Evolutionary conservation across 2,888 invertebrate genomes (phyloP).

Genomic region (Drosophila villosipedis): DNA sequence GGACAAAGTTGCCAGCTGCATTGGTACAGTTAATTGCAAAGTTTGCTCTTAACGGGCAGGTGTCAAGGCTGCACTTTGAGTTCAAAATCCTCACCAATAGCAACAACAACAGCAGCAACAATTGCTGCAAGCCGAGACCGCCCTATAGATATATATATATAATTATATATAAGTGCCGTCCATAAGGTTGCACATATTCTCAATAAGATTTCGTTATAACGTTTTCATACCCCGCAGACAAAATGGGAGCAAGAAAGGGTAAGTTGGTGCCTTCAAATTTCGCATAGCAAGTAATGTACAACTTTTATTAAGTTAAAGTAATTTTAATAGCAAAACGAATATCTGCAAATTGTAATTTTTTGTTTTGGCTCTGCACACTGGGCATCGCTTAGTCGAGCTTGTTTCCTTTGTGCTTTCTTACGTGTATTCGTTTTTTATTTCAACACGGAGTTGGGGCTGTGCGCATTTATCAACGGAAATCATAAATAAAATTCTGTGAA

Average conservation of each 20-base stretch:
- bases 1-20: conserved; percentile 69
- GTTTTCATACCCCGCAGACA: conserved; percentile 13
- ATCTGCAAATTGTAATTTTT: background rate
- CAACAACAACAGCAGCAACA: conserved; percentile 28
- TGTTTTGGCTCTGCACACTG: background rate
- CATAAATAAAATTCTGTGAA: conserved; percentile 76
- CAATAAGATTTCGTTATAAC: conserved; percentile 57
- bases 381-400: conserved; percentile 6
- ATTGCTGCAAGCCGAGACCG: conserved; percentile 25
- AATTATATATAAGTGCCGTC: conserved; percentile 1
- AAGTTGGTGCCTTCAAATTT: background rate
- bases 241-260: no score
- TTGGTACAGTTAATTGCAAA: conserved; percentile 75
- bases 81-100: conserved; percentile 23
- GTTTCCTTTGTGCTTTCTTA: background rate
- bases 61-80: conserved; percentile 66
- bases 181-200: conserved; percentile 52
- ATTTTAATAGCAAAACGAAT: background rate
- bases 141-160: background rate
- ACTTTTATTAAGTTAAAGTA: background rate
- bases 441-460: conserved; percentile 35
- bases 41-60: conserved; percentile 57
- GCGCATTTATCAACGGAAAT: conserved; percentile 80
- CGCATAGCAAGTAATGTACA: background rate
- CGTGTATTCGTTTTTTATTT: conserved; percentile 23